These are phyloP conservation scores for Lepilemur septentrionalis DNA, from an alignment of 2,797 vertebrate genomes.

Conservation along the genomic window DNA sequence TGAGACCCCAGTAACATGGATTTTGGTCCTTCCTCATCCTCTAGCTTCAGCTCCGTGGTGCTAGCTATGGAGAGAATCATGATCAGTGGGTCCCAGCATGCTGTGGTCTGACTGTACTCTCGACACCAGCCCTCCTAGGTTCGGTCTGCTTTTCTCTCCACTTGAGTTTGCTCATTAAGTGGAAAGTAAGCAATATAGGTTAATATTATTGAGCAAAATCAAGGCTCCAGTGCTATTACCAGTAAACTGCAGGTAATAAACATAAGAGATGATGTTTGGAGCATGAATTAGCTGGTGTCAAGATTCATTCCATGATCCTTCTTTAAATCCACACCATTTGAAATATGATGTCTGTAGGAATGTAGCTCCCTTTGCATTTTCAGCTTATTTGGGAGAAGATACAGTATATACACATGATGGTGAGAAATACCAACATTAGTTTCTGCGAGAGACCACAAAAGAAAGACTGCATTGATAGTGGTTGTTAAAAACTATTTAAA, in stretches of 20 bases:
- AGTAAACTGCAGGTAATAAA: not conserved
- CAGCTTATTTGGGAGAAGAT: slow-evolving; percentile 47
- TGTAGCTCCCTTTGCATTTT: not conserved
- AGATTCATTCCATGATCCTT: not conserved
- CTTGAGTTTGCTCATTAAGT: not conserved
- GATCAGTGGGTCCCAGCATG: not conserved
- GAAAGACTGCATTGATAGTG: slow-evolving; percentile 65
- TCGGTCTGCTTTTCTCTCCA: not conserved
- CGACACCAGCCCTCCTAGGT: not conserved
- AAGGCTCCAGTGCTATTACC: not conserved
- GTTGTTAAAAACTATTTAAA: slow-evolving; percentile 60
- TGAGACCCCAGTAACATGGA: too few relatives aligned
- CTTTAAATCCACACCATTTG: not conserved
- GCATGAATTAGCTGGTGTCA: not conserved
- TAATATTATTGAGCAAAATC: not conserved
- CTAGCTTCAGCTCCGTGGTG: not conserved
- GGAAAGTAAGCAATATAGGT: not conserved
- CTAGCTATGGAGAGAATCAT: not conserved
- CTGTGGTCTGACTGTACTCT: not conserved
- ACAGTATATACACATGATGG: not conserved
- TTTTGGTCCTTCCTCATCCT: not conserved
- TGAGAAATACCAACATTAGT: slow-evolving; percentile 36
- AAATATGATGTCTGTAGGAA: not conserved
- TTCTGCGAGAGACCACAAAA: slow-evolving; percentile 71
- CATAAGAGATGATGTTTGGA: not conserved